Percentiles rank a stretch among this genome's conserved stretches.
Conservation (phyloP, 2,113 vertebrate species). For the Eptatretus burgeri region DNA sequence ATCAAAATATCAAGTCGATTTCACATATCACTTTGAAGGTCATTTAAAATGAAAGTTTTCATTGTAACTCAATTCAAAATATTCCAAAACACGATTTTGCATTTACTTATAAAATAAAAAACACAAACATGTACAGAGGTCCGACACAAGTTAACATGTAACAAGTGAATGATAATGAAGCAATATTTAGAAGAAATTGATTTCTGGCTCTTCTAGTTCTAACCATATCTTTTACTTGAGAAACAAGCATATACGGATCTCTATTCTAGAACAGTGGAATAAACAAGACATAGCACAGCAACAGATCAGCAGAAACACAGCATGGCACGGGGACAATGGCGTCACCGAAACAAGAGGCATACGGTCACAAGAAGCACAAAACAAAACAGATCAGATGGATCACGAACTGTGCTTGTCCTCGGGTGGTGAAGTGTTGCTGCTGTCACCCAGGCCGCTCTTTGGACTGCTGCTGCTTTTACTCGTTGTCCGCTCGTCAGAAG, state of each 20-base stretch:
- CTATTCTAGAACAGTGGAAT: neutral
- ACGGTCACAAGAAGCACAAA: neutral
- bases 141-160: no score
- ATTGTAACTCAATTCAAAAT: no score
- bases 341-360: neutral
- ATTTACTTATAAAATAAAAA: no score
- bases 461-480: conserved; percentile 4
- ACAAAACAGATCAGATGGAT: neutral
- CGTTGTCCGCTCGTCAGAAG: conserved; percentile 2
- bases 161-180: no score
- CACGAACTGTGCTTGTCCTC: neutral
- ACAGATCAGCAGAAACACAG: neutral
- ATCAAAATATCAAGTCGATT: no score
- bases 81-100: no score
- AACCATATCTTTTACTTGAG: no score
- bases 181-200: no score
- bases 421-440: neutral
- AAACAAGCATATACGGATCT: neutral
- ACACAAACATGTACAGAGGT: no score
- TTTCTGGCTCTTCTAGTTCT: no score
- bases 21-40: no score
- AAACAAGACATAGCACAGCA: neutral
- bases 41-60: no score
- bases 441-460: neutral
- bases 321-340: neutral